A percentile compares a stretch with the other conserved stretches of the same genome.
These are phyloP conservation scores for Cossypha dichroa DNA, from an alignment of 2,797 vertebrate species.

Conservation along the genomic window DNA sequence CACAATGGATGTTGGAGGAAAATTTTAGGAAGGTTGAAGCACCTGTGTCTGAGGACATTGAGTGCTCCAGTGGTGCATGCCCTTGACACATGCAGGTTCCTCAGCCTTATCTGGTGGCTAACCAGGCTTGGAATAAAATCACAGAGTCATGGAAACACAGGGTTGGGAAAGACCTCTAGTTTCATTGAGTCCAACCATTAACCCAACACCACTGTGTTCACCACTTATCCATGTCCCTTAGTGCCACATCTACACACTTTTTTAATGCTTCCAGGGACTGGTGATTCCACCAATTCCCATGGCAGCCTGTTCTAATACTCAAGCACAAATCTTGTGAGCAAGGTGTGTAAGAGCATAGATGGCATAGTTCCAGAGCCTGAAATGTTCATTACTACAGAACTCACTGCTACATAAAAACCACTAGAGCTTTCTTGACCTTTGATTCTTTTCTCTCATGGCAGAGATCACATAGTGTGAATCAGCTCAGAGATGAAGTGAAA, in stretches of 20 bases:
- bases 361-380: neutral
- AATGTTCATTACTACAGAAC: neutral
- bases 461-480: neutral
- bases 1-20: neutral
- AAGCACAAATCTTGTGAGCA: neutral
- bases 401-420: neutral
- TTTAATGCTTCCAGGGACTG: neutral
- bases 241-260: neutral
- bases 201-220: neutral
- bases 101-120: neutral
- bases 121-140: neutral
- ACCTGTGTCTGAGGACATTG: neutral
- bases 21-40: neutral
- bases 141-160: neutral
- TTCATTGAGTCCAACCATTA: neutral
- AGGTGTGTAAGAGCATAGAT: neutral
- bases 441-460: neutral
- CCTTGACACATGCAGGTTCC: neutral
- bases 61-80: neutral
- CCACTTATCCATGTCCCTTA: neutral
- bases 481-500: neutral
- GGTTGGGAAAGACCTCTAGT: neutral
- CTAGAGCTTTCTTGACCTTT: neutral
- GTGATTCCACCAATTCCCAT: rapidly evolving
- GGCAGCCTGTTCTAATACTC: neutral